Evolutionary conservation across 53 echinoderm and acorn worm genomes (phyloP).

Genomic region (Stichopus horrens): DNA sequence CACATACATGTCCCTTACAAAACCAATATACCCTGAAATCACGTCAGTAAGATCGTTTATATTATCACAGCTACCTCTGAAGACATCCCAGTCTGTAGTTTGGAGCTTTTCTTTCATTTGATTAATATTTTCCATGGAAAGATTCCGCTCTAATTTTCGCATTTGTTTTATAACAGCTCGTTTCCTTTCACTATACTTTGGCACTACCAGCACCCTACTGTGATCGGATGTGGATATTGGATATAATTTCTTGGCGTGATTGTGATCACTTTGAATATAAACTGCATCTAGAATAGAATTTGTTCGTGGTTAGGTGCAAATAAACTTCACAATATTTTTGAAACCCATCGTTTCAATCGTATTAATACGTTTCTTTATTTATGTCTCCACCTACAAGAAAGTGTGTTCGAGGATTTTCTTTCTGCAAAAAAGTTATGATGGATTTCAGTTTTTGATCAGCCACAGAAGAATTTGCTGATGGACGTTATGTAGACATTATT

Average conservation of each 20-base stretch:
- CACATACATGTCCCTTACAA: background rate
- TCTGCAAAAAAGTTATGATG: background rate
- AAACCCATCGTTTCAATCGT: background rate
- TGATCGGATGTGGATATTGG: background rate
- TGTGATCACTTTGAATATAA: background rate
- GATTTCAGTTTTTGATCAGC: background rate
- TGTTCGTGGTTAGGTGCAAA: background rate
- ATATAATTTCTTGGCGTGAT: background rate
- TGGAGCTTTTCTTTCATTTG: background rate
- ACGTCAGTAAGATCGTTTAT: background rate
- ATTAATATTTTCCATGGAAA: background rate
- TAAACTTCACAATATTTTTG: background rate
- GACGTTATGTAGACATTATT: background rate
- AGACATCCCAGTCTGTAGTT: background rate
- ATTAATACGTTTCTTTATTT: background rate
- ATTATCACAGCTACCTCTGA: background rate
- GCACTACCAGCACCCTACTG: background rate
- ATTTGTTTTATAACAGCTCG: too few relatives aligned
- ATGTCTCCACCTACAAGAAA: background rate
- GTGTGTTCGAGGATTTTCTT: background rate
- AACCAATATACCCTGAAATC: background rate
- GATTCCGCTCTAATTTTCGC: background rate
- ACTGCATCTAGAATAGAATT: background rate
- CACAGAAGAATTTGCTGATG: background rate
- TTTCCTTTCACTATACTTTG: background rate